A percentile compares a stretch with the other conserved stretches of the same genome.
Conservation (phyloP, 2,797 vertebrate species). For the Brachymystax lenok region DNA sequence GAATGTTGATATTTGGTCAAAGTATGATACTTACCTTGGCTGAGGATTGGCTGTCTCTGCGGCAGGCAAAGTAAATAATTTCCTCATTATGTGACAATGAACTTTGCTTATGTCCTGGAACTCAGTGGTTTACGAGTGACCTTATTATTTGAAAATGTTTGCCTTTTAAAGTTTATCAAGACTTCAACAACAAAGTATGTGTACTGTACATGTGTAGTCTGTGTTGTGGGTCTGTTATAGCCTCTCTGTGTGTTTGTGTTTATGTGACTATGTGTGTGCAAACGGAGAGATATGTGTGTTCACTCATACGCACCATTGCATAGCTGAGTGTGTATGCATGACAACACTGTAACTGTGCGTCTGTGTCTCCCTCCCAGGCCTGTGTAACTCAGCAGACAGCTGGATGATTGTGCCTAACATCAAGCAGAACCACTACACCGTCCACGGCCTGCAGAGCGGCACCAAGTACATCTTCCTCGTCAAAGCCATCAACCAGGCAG, state of each 20-base stretch:
- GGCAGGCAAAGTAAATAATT: background rate
- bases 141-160: background rate
- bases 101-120: background rate
- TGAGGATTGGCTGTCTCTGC: background rate
- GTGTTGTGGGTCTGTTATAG: background rate
- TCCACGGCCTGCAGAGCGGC: constrained; percentile 96
- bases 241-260: background rate
- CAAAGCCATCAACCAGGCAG: constrained; percentile 98
- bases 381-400: constrained; percentile 85
- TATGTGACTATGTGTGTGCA: background rate
- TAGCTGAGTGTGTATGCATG: background rate
- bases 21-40: background rate
- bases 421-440: constrained; percentile 98
- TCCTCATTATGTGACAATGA: background rate
- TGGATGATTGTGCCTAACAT: constrained; percentile 99
- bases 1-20: background rate
- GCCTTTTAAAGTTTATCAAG: background rate
- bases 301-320: background rate
- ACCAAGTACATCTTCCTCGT: constrained; percentile 98
- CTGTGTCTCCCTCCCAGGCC: constrained; percentile 46
- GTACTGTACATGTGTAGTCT: background rate
- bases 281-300: no score
- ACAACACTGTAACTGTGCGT: no score
- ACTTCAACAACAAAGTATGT: background rate
- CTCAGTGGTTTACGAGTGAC: background rate